Evolutionary conservation across 2,113 vertebrate species (phyloP), one percentile per base, ranked within the genome.

Genomic region (Carassius auratus): DNA sequence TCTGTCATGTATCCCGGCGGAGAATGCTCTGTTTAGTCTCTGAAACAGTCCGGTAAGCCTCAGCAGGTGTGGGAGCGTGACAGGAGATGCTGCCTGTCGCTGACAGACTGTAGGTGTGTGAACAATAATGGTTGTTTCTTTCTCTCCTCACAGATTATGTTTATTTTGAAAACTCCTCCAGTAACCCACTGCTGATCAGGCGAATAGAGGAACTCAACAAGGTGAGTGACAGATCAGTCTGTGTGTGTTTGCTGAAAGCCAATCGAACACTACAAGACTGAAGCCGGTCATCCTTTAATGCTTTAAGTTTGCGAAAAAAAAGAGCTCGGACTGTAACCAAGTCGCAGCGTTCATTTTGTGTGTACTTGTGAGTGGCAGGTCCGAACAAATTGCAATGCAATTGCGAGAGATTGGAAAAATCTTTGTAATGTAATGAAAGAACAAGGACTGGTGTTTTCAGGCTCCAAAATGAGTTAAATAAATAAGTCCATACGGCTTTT

Each of bases 141-240:
- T 78, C 59, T 61, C 38, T 85, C 75, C 74, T 84, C 85, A 33
- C 94, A 96, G 95, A 96, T 94, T 96, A 96, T 87, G 95, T 96
- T 90, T 96, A 96, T 91, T 96, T 96, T 89, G 95, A 96, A 92
- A 96, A 96, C 92, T 96, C 95, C 38, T 96, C 95, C 89, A 96
- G 95, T 92, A 96, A 96, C 92, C 95, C 95, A 81, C 92, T 95
- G 92, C 94, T 96, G 87, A 96, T 96, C 92, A 92, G 95, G 89
- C 94, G 95, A 92, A 96, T 96, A 95, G 95, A 96, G 86, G 95
- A 96, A 91, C 84, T 96, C 86, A 96, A 96, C 88, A 96, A 96
- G 95, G 95, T 96, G 92, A 94, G 92, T 84, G 64, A 55, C 74
- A 69, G 42, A 66, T 17, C 6, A 75, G 17, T 74, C 42, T 86